Conservation (phyloP, 2,797 vertebrate species). For the Coilia nasus region DNA sequence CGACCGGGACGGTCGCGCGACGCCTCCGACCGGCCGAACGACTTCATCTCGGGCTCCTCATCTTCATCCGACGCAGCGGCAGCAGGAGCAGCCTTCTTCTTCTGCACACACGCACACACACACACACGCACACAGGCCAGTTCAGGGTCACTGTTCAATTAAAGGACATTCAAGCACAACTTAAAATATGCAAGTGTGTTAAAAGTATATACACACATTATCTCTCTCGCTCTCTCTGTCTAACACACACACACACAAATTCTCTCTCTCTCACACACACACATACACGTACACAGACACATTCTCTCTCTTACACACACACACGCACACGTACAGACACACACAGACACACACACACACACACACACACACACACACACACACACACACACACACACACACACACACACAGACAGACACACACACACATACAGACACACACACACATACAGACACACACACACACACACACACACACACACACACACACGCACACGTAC, state of each 20-base stretch:
- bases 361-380: not conserved
- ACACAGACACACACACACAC: not conserved
- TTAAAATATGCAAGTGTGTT: too few species aligned
- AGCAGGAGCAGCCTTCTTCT: conserved; percentile 80
- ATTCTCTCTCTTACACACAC: not conserved
- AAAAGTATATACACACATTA: too few species aligned
- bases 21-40: conserved; percentile 73
- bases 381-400: conserved; percentile 9
- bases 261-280: not conserved
- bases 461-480: not conserved
- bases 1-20: conserved; percentile 85
- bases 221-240: too few species aligned
- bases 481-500: not conserved
- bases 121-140: conserved; percentile 3
- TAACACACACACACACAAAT: too few species aligned
- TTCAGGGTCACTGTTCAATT: not conserved
- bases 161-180: too few species aligned
- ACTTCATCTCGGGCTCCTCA: conserved; percentile 76
- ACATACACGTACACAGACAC: not conserved
- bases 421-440: not conserved
- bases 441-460: not conserved
- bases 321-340: not conserved
- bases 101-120: conserved; percentile 68
- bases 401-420: conserved; percentile 39
- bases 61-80: conserved; percentile 72